Conservation (phyloP, 2,888 invertebrate genomes). For the Apamea crenata region DNA sequence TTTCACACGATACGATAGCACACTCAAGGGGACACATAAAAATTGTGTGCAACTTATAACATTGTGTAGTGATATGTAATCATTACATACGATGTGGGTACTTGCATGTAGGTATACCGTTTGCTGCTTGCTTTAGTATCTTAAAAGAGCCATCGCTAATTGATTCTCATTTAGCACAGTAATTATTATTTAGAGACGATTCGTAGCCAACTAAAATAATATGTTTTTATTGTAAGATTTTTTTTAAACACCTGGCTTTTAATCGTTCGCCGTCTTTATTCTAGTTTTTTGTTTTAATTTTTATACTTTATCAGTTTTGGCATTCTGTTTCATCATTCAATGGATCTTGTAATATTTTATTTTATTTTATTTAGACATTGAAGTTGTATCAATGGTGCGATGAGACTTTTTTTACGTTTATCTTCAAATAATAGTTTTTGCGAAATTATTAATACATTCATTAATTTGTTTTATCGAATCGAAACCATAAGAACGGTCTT, state of each 20-base stretch:
- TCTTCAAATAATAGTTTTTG: neutral
- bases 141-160: constrained; percentile 39
- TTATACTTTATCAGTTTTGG: constrained; percentile 17
- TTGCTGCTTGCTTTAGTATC: neutral
- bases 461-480: neutral
- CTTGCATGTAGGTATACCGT: neutral
- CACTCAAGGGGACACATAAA: no score
- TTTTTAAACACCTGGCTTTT: constrained; percentile 54
- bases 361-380: neutral
- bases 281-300: constrained; percentile 50
- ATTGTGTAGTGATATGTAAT: neutral
- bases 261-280: constrained; percentile 42
- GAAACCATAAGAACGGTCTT: neutral
- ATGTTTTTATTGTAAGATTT: constrained; percentile 54
- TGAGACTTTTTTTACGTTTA: neutral
- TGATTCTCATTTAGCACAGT: constrained; percentile 47
- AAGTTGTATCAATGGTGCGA: constrained; percentile 8
- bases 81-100: neutral
- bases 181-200: constrained; percentile 69
- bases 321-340: constrained; percentile 3
- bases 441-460: neutral
- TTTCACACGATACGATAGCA: no score
- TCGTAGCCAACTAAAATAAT: constrained; percentile 61
- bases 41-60: neutral
- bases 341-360: neutral